Conservation (phyloP, 64 coral and sea anemone genomes). For the Montipora sp. region DNA sequence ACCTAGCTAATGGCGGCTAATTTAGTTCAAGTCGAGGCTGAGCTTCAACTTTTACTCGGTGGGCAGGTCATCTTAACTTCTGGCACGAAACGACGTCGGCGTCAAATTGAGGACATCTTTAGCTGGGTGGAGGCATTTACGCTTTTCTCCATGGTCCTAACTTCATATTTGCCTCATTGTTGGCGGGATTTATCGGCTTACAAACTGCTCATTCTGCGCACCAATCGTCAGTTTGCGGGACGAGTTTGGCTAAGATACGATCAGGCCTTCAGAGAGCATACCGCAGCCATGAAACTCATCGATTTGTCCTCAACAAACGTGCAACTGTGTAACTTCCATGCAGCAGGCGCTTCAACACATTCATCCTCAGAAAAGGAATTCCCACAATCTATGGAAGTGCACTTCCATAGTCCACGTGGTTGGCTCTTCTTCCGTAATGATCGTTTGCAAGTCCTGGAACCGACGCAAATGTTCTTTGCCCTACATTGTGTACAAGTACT, state of each 20-base stretch:
- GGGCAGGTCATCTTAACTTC: not conserved
- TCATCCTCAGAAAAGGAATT: no score
- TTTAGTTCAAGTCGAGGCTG: not conserved
- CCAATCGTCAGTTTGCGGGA: slow-evolving; percentile 22
- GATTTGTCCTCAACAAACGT: slow-evolving; percentile 29
- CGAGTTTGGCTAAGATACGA: slow-evolving; percentile 10
- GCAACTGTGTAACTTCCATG: slow-evolving; percentile 16
- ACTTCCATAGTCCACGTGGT: no score
- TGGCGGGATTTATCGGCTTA: not conserved
- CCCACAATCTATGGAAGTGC: no score
- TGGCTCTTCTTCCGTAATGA: no score
- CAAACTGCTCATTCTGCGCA: slow-evolving; percentile 26
- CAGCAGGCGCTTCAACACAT: not conserved
- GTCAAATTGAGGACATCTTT: not conserved
- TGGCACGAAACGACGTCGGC: not conserved
- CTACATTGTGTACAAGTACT: no score
- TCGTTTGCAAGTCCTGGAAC: no score
- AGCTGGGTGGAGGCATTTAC: not conserved
- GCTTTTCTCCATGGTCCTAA: not conserved
- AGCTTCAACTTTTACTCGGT: not conserved
- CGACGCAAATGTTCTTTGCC: no score
- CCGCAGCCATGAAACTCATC: not conserved
- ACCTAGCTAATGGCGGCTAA: not conserved
- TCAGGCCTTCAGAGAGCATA: not conserved
- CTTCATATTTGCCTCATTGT: not conserved